Conservation (phyloP, 1,140 invertebrate species). For the Metopolophium dirhodum region DNA sequence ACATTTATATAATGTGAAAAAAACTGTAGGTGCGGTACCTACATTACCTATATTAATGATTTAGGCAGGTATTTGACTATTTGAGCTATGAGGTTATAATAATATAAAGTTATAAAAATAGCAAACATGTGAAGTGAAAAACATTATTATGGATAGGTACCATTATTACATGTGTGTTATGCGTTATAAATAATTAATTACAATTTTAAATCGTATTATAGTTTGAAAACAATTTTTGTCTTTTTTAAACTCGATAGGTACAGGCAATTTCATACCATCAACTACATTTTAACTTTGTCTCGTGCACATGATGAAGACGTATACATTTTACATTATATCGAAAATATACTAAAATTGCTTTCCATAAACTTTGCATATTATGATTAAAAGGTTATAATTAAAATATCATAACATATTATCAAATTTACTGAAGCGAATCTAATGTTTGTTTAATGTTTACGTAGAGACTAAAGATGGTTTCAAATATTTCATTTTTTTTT, state of each 20-base stretch:
- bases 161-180: not conserved
- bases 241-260: not conserved
- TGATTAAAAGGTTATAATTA: constrained; percentile 13
- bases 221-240: not conserved
- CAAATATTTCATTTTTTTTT: not conserved
- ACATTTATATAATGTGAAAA: not conserved
- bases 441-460: not conserved
- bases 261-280: not conserved
- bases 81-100: not conserved
- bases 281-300: not conserved
- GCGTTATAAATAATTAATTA: not conserved
- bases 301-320: not conserved
- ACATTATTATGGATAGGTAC: not conserved
- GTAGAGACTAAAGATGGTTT: not conserved
- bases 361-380: not conserved
- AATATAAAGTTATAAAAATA: not conserved
- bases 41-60: not conserved
- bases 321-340: not conserved
- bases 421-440: not conserved
- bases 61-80: not conserved
- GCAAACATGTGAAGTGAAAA: not conserved
- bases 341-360: constrained; percentile 6
- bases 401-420: not conserved
- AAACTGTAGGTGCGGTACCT: too few relatives aligned
- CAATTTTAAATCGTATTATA: not conserved